A percentile compares a stretch with the other conserved stretches of the same genome.
phyloP scores from a whole-genome alignment of 2,888 invertebrate genomes.

The Lymantria dispar region DNA sequence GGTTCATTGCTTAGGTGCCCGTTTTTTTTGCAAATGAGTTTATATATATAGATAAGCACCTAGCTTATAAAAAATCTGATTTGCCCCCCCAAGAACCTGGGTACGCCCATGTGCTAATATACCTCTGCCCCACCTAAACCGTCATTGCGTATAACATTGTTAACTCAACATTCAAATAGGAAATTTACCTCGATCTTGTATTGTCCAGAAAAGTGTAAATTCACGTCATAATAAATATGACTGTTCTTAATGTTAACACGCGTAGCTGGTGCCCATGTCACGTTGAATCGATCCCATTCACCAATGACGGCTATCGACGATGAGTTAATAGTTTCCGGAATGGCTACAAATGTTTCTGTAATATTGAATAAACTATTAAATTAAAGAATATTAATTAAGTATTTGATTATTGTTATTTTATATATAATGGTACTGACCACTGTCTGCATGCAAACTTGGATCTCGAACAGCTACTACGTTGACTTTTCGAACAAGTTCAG shows the following conservation, averaged over 20 bases:
- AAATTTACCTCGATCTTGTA: conserved; percentile 80
- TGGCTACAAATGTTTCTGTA: conserved; percentile 82
- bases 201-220: conserved; percentile 81
- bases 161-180: too few relatives aligned
- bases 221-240: conserved; percentile 91
- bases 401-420: not conserved
- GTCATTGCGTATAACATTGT: too few relatives aligned
- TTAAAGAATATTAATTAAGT: not conserved
- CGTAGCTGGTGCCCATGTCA: conserved; percentile 90
- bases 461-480: conserved; percentile 89
- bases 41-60: too few relatives aligned
- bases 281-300: conserved; percentile 90
- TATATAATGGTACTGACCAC: conserved; percentile 66
- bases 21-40: too few relatives aligned
- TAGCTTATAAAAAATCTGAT: too few relatives aligned
- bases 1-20: too few relatives aligned
- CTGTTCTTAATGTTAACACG: conserved; percentile 92
- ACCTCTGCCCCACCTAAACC: too few relatives aligned
- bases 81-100: too few relatives aligned
- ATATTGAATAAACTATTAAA: conserved; percentile 4
- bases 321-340: conserved; percentile 87
- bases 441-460: conserved; percentile 84
- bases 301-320: conserved; percentile 87
- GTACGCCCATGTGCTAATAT: too few relatives aligned
- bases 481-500: conserved; percentile 84